Conservation (phyloP, 2,888 invertebrate genomes). For the Antheraea yamamai region DNA sequence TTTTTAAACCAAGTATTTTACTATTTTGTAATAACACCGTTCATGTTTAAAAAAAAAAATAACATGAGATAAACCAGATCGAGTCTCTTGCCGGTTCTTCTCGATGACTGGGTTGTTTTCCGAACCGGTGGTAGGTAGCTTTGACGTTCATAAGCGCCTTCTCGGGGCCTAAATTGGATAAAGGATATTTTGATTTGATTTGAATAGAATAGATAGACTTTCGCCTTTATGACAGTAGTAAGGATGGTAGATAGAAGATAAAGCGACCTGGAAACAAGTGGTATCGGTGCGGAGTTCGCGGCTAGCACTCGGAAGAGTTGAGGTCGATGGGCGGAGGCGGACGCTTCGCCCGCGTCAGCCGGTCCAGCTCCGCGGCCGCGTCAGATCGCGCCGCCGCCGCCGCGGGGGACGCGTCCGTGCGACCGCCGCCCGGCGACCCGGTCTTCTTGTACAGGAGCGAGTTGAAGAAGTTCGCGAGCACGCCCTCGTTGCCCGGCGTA, state of each 20-base stretch:
- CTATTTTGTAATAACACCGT: too few species aligned
- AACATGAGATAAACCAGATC: too few species aligned
- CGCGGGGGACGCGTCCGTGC: slow-evolving; percentile 58
- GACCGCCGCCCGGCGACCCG: slow-evolving; percentile 83
- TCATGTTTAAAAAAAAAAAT: too few species aligned
- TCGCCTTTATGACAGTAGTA: too few species aligned
- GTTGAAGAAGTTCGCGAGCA: slow-evolving; percentile 98
- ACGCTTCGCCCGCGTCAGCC: slow-evolving; percentile 88
- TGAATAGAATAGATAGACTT: too few species aligned
- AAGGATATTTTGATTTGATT: too few species aligned
- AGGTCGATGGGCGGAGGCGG: slow-evolving; percentile 85
- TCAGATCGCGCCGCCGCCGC: slow-evolving; percentile 88
- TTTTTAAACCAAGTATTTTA: too few species aligned
- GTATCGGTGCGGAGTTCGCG: not conserved
- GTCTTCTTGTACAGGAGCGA: slow-evolving; percentile 97
- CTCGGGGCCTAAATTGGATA: too few species aligned
- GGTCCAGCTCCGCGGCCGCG: slow-evolving; percentile 95
- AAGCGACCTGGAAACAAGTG: not conserved
- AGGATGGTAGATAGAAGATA: not conserved
- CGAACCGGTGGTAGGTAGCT: too few species aligned
- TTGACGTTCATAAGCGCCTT: too few species aligned
- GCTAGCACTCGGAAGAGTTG: slow-evolving; percentile 75
- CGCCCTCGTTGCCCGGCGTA: slow-evolving; percentile 90
- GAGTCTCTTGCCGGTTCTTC: too few species aligned
- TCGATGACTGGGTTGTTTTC: too few species aligned